A percentile compares a stretch with the other conserved stretches of the same genome.
phyloP scores from a whole-genome alignment of 2,113 vertebrate species.

The Casuarius casuarius region DNA sequence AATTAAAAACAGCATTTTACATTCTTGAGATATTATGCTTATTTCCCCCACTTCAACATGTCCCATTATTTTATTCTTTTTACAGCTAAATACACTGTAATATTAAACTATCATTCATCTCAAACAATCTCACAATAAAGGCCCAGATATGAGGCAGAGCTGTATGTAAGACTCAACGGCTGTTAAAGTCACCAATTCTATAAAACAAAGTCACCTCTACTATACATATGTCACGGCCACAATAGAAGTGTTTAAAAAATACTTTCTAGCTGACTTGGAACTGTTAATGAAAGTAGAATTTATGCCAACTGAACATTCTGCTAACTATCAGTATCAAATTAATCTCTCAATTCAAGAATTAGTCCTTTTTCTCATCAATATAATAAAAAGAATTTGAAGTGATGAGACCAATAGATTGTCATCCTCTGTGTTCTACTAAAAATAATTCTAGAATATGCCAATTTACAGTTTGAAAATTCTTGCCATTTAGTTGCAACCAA shows the following conservation, averaged over 20 bases:
- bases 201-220: neutral
- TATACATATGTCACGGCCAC: neutral
- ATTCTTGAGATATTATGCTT: slow-evolving; percentile 7
- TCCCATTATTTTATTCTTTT: neutral
- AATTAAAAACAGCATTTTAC: slow-evolving; percentile 66
- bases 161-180: neutral
- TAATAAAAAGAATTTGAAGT: neutral
- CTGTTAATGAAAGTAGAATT: neutral
- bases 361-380: too few species aligned
- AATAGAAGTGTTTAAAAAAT: neutral
- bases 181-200: neutral
- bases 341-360: neutral
- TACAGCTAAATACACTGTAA: neutral
- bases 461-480: neutral
- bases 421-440: neutral
- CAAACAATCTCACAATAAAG: neutral
- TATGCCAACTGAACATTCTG: neutral
- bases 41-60: neutral
- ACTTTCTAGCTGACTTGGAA: neutral
- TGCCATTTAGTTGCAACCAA: neutral
- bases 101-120: neutral
- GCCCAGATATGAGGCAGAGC: neutral
- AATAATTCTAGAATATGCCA: neutral
- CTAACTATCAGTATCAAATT: neutral
- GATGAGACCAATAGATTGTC: neutral